Conservation (phyloP, 2,888 invertebrate genomes). For the Rotaria magnacalcarata region DNA sequence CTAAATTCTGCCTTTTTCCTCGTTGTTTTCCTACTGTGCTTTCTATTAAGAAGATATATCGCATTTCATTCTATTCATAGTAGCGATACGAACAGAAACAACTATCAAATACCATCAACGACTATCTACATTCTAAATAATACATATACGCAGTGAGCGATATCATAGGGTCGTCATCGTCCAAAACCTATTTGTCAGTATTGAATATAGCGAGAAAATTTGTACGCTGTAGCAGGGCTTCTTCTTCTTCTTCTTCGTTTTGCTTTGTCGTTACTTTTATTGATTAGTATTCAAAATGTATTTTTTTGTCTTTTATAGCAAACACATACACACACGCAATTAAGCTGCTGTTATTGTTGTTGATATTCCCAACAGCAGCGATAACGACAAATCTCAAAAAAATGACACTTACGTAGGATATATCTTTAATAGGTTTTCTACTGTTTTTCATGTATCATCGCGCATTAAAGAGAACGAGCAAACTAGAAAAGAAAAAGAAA, state of each 20-base stretch:
- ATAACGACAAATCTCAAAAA: background rate
- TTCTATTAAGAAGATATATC: background rate
- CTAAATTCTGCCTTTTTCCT: background rate
- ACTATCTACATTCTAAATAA: background rate
- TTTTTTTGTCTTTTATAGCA: background rate
- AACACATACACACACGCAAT: background rate
- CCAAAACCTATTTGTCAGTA: background rate
- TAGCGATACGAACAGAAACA: background rate
- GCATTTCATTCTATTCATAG: background rate
- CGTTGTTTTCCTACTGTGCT: background rate
- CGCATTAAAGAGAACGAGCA: background rate
- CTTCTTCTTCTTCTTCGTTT: background rate
- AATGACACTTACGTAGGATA: background rate
- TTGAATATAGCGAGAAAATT: background rate
- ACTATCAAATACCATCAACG: background rate
- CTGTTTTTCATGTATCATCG: background rate
- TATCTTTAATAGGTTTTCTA: conserved; percentile 12
- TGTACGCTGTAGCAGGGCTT: background rate
- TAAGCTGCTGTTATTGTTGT: conserved; percentile 5
- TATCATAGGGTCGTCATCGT: background rate
- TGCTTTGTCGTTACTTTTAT: background rate
- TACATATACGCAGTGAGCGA: background rate
- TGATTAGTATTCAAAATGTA: background rate
- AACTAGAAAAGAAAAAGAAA: background rate
- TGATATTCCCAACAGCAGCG: background rate